A percentile compares a stretch with the other conserved stretches of the same genome.
Evolutionary conservation across 53 echinoderm and acorn worm genomes (phyloP).

Genomic region (Stichopus horrens): DNA sequence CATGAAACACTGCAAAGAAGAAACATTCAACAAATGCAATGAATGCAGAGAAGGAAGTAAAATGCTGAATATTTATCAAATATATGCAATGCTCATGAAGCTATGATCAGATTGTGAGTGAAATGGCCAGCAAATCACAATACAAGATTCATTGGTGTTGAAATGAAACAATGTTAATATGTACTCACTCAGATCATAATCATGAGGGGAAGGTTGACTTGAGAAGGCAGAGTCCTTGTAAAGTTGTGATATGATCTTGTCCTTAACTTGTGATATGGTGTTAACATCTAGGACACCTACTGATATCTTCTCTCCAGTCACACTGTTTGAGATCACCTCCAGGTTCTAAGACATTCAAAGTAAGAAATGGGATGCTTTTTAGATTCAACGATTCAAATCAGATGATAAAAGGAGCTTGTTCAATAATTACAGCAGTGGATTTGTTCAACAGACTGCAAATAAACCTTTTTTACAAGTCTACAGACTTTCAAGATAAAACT

Average conservation of each 20-base stretch:
- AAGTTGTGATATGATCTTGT: slow-evolving; percentile 16
- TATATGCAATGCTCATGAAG: too few species aligned
- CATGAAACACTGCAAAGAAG: too few species aligned
- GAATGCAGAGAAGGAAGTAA: too few species aligned
- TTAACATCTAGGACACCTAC: slow-evolving; percentile 9
- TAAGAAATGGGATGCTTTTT: too few species aligned
- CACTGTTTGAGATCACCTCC: slow-evolving; percentile 9
- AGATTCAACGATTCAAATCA: too few species aligned
- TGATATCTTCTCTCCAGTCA: slow-evolving; percentile 1
- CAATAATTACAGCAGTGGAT: background rate
- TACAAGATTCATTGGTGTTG: too few species aligned
- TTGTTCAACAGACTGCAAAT: background rate
- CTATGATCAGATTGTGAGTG: too few species aligned
- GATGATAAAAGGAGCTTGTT: too few species aligned
- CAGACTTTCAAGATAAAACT: too few species aligned
- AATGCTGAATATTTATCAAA: too few species aligned
- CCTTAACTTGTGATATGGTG: slow-evolving; percentile 15
- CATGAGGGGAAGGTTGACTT: background rate
- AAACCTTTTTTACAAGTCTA: background rate
- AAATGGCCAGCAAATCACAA: too few species aligned
- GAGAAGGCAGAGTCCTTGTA: slow-evolving; percentile 2
- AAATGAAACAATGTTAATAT: background rate
- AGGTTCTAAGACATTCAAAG: background rate
- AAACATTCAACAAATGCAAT: too few species aligned
- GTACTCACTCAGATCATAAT: slow-evolving; percentile 23